A percentile compares a stretch with the other conserved stretches of the same genome.
These are phyloP conservation scores for Trichomycterus rosablanca DNA, from an alignment of 2,113 vertebrate genomes.

Conservation along the genomic window DNA sequence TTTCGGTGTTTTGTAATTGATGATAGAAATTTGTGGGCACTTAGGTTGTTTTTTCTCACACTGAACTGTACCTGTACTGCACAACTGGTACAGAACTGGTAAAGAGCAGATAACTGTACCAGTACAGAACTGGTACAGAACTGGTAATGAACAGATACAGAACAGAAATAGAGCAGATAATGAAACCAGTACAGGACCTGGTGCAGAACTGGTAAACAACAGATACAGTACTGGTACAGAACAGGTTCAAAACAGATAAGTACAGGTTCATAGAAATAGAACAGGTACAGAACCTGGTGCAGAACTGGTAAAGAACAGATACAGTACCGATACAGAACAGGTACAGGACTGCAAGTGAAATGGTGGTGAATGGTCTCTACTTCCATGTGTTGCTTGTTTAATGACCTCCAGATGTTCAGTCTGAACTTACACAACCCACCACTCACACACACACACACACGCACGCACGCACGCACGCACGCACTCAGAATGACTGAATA, in stretches of 20 bases:
- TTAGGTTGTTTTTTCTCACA: too few species aligned
- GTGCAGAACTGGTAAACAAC: too few species aligned
- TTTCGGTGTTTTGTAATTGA: too few species aligned
- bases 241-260: not conserved
- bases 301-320: not conserved
- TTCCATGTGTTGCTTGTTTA: conserved; percentile 48
- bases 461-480: not conserved
- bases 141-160: too few species aligned
- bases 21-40: too few species aligned
- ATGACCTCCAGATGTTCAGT: conserved; percentile 71
- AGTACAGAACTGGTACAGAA: too few species aligned
- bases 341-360: not conserved
- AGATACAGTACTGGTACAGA: not conserved
- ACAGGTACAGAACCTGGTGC: not conserved
- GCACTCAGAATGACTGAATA: too few species aligned
- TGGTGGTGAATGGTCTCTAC: conserved; percentile 25
- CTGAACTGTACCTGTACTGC: too few species aligned
- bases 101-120: not conserved
- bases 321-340: not conserved
- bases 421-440: conserved; percentile 65
- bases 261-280: not conserved
- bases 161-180: too few species aligned
- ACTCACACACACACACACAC: conserved; percentile 1
- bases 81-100: too few species aligned
- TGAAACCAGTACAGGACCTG: too few species aligned